Base-by-base conservation (phyloP, 2,888 invertebrate species). In the Metacarcinus magister region DNA sequence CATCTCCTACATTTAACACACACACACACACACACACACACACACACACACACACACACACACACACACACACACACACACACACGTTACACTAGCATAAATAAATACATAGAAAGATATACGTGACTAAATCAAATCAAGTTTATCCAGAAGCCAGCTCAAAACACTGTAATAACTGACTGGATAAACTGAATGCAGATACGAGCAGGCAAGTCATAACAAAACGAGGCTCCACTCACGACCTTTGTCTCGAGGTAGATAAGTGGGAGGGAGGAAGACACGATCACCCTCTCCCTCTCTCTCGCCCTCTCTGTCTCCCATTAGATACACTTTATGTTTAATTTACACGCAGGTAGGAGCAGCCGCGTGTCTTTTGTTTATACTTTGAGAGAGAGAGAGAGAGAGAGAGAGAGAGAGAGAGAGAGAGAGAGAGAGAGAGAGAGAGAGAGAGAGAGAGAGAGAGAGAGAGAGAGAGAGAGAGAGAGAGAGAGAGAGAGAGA, bases 361-460 rank as follows among this genome's bases (percentile, higher is more conserved):
- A 54, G 10, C 54, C 54, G 54, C 54, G 54, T 54, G 54, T 54
- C 54, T 54, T 54, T 54, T 54, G 54, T 54, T 44, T 43, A 91
- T 43, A 1, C 23, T 23, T 16, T 46, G 91, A 44, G 19, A 91
- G 91, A 91, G 43, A 91, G 91, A 44, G 43, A 44, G 91, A 44
- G 43, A 91, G 91, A 91, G 44, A 44, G 91, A 91, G 43, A 91
- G 91, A 91, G 91, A 91, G 44, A 91, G 91, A 91, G 46, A 91
- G 43, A 91, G 43, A 91, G 44, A 91, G 91, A 91, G 39, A 91
- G 43, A 91, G 44, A 91, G 44, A 44, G 39, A 91, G 23, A 44
- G 43, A 43, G 46, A 46, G 13, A 23, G n/a, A 16, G 10, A 67
- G 19, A 67, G 67, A 67, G 23, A 60, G 19, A 60, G 19, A 60